Percentiles rank a stretch among this genome's conserved stretches.
Conservation (phyloP, 2,113 vertebrate genomes). For the Bubo blakistoni region DNA sequence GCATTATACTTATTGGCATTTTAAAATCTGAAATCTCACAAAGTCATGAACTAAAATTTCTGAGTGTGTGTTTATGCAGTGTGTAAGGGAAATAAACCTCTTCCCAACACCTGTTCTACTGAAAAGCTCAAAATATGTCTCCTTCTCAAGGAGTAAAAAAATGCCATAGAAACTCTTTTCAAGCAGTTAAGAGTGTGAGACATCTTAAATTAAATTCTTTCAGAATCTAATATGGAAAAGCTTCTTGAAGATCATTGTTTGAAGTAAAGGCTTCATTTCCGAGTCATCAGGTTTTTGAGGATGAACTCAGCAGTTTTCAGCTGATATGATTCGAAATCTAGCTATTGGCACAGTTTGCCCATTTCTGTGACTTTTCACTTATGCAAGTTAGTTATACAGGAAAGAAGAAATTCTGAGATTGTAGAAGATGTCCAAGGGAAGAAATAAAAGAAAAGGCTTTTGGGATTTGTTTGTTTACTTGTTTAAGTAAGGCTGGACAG, state of each 20-base stretch:
- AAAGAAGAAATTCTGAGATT: neutral
- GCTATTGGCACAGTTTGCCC: neutral
- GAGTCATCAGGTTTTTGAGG: neutral
- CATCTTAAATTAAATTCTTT: neutral
- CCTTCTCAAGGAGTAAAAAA: neutral
- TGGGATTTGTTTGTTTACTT: neutral
- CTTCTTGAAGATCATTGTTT: neutral
- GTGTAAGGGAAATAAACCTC: neutral
- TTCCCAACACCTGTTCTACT: neutral
- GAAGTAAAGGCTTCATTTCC: neutral
- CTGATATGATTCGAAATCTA: neutral
- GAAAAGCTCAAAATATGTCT: neutral
- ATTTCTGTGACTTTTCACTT: neutral
- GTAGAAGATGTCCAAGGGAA: neutral
- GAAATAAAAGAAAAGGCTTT: neutral
- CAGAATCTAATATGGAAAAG: neutral
- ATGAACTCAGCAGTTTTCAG: neutral
- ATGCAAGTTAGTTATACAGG: neutral
- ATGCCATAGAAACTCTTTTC: neutral
- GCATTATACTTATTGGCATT: neutral
- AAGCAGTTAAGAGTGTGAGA: neutral
- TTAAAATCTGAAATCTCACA: constrained; percentile 25
- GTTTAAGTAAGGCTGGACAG: neutral
- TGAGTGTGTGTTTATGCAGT: neutral
- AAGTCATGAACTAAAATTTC: constrained; percentile 31